These are phyloP conservation scores for Hypanus sabinus DNA, from an alignment of 2,113 vertebrate genomes.

Conservation along the genomic window DNA sequence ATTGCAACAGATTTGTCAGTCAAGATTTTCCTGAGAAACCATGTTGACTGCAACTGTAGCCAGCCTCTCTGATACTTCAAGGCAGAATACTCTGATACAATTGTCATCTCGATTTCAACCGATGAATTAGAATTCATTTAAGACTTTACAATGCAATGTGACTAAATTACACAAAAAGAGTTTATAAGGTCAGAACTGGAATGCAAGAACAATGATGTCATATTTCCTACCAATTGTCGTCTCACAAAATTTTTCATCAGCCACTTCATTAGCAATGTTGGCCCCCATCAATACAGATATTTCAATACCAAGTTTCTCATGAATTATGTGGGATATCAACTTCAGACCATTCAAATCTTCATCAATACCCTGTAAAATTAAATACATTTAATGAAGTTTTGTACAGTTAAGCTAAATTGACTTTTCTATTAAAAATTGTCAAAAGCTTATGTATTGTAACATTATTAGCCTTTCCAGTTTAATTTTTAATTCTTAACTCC, in stretches of 20 bases:
- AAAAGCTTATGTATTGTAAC: not conserved
- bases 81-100: not conserved
- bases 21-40: no score
- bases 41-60: no score
- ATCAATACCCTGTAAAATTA: conserved; percentile 60
- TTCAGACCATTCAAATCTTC: conserved; percentile 65
- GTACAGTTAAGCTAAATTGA: not conserved
- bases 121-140: not conserved
- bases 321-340: conserved; percentile 74
- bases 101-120: not conserved
- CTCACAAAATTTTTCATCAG: conserved; percentile 77
- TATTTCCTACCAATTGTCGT: conserved; percentile 66
- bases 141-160: not conserved
- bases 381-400: not conserved
- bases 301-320: conserved; percentile 71
- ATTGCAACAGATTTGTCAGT: no score
- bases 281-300: conserved; percentile 77
- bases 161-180: not conserved
- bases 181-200: not conserved
- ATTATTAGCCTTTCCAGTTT: no score
- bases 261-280: conserved; percentile 77
- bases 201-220: not conserved
- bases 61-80: no score
- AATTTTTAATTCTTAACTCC: not conserved
- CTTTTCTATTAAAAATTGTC: not conserved